Evolutionary conservation across 2,797 vertebrate species (phyloP).

Genomic region (Balearica regulorum): DNA sequence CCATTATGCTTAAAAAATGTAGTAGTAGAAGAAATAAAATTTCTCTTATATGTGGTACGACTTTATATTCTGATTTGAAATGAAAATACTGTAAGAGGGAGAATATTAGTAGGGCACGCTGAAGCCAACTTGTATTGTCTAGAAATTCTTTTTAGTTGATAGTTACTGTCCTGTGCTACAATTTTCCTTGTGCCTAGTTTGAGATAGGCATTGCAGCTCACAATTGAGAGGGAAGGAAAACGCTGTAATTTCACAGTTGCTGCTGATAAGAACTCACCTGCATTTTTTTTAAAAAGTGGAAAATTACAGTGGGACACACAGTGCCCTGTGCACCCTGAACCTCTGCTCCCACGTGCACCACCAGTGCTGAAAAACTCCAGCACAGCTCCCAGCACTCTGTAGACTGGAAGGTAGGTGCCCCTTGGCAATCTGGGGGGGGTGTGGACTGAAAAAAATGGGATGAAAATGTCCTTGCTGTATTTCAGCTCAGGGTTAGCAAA

Average conservation of each 20-base stretch:
- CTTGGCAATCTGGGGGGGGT: too few species aligned
- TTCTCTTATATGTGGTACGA: background rate
- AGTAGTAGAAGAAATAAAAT: constrained; percentile 8
- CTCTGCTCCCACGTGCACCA: background rate
- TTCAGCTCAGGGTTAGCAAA: constrained; percentile 2
- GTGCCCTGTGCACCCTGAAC: background rate
- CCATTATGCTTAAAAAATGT: background rate
- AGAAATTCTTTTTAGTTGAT: background rate
- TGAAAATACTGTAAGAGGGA: background rate
- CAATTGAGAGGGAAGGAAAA: background rate
- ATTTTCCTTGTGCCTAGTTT: background rate
- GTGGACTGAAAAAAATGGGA: background rate
- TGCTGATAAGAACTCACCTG: background rate
- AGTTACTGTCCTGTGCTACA: background rate
- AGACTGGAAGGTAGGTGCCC: background rate
- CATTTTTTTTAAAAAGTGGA: background rate
- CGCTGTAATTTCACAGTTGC: background rate
- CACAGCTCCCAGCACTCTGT: background rate
- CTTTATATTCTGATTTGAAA: background rate
- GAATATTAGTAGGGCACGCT: background rate
- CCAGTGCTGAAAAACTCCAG: background rate
- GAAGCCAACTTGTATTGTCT: background rate
- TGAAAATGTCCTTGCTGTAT: background rate
- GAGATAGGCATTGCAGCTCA: background rate
- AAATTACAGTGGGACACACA: background rate